Conservation (phyloP, 2,888 invertebrate species). For the Drosophila atroscutellata region DNA sequence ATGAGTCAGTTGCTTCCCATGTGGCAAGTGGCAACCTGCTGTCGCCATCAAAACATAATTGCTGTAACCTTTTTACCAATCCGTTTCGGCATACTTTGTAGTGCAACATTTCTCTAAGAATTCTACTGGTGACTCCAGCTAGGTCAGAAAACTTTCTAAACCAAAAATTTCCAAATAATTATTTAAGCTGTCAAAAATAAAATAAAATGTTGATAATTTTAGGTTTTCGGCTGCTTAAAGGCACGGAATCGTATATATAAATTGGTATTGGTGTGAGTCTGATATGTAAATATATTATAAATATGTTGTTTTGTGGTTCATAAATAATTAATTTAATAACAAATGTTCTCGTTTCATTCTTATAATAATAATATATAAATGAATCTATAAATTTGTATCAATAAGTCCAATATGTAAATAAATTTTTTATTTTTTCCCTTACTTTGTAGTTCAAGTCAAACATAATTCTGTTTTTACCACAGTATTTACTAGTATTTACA, state of each 20-base stretch:
- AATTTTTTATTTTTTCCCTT: too few species aligned
- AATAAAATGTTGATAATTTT: neutral
- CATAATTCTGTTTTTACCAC: neutral
- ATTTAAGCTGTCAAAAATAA: conserved; percentile 1
- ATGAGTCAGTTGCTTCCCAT: conserved; percentile 43
- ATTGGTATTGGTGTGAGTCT: neutral
- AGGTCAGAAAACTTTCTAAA: conserved; percentile 27
- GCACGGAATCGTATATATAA: neutral
- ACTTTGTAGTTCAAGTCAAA: neutral
- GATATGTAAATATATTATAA: neutral
- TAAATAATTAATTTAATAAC: neutral
- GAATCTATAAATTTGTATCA: neutral
- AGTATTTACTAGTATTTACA: too few species aligned
- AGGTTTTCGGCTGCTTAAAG: neutral
- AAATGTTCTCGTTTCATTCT: neutral
- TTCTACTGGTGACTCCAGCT: neutral
- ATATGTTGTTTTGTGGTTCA: neutral
- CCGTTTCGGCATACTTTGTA: conserved; percentile 22
- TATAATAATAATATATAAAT: neutral
- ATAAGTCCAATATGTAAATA: neutral
- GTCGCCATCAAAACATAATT: conserved; percentile 46
- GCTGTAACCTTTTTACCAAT: conserved; percentile 32
- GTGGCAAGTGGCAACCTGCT: conserved; percentile 39
- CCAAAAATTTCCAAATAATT: conserved; percentile 12
- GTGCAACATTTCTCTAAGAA: conserved; percentile 1